Base-by-base conservation (phyloP, 2,888 invertebrate genomes). In the Cetonia aurata region DNA sequence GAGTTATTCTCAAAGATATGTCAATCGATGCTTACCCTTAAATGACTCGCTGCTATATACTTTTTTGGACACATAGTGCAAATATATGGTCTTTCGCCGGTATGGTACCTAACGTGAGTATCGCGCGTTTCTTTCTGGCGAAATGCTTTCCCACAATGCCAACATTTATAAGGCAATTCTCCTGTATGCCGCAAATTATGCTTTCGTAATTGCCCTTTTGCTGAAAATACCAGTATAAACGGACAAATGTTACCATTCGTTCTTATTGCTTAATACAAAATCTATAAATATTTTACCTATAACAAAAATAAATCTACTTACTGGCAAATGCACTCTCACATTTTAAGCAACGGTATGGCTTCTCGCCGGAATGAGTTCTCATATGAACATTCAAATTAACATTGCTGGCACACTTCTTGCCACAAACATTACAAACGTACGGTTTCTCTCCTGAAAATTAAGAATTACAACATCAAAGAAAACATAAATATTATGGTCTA, bases 101-200 rank as follows among this genome's bases (percentile, higher is more conserved):
- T 84, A 65, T 85, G 85, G 69, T 83, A 84, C 8, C 85, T 75
- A 3, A 82, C 78, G 72, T 85, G 85, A 3, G 84, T 83, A 73
- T 85, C 84, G 60, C 84, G 77, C 0, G 84, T 84, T 73, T 85
- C 83, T 78, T 84, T 85, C 71, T 82, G 78, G 41, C 83, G 73
- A 75, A 84, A 85, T 8, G 81, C 76, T 75, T 82, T 81, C 1
- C 84, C 85, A 73, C 85, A 85, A 59, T 83, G 83, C 81, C 82
- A 83, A 73, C 85, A 85, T 31, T 81, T 79, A 73, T 84, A 85
- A 0, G 84, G 84, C 70, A 80, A 79, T 72, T 83, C 83, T 0
- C 83, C 84, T 0, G 82, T 83, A 71, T 85, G 85, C 42, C 80
- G 78, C 77, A 80, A 77, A 56, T 76, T 77, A 73, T 85, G 85